Evolutionary conservation across 37 sponge, comb jelly and placozoan species (phyloP).

Genomic region (Crambe crambe): DNA sequence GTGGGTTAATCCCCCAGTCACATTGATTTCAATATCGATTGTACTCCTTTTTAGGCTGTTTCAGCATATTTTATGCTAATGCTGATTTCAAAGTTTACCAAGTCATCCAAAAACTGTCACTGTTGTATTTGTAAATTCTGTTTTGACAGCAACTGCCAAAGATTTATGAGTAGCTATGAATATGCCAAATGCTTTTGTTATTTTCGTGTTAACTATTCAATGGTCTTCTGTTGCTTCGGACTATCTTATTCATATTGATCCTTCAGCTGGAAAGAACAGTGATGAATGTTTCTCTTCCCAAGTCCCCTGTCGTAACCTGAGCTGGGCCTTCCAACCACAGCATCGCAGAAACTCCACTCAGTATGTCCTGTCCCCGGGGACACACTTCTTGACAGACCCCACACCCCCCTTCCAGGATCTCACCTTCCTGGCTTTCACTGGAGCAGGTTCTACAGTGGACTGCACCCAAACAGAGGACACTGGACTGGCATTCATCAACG

Average conservation of each 20-base stretch:
- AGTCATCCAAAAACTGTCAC: no score
- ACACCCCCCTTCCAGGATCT: not conserved
- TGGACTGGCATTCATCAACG: constrained; percentile 38
- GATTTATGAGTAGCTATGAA: not conserved
- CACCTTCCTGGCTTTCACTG: constrained; percentile 20
- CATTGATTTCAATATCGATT: no score
- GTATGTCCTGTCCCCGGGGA: not conserved
- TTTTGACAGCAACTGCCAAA: no score
- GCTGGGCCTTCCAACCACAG: constrained; percentile 1
- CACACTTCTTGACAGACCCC: not conserved
- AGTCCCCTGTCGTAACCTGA: not conserved
- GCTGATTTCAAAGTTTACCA: no score
- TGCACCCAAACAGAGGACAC: not conserved
- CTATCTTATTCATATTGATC: constrained; percentile 3
- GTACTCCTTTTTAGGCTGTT: no score
- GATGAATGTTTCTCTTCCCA: not conserved
- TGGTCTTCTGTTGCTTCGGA: not conserved
- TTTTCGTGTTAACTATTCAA: not conserved
- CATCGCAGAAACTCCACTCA: not conserved
- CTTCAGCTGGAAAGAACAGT: not conserved
- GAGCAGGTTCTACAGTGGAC: not conserved
- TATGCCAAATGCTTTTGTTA: not conserved
- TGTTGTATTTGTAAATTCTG: no score
- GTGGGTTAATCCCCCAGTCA: no score
- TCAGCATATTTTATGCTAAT: no score